Percentiles rank a stretch among this genome's conserved stretches.
phyloP scores from a whole-genome alignment of 2,888 invertebrate genomes.

The Andrena praecox region DNA sequence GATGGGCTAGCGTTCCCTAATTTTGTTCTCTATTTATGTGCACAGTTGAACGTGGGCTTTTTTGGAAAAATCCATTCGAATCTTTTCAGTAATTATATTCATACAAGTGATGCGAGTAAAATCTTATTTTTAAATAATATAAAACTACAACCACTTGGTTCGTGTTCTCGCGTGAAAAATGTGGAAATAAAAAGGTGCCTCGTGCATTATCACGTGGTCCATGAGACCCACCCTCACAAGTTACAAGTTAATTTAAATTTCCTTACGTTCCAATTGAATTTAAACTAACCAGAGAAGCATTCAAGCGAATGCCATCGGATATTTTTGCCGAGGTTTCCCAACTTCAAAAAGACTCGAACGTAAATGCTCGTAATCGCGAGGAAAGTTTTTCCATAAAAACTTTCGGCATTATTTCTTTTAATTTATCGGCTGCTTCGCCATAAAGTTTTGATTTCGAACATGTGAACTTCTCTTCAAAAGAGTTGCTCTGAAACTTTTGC shows the following conservation, averaged over 20 bases:
- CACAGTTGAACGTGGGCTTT: too few relatives aligned
- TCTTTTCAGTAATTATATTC: too few relatives aligned
- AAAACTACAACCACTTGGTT: too few relatives aligned
- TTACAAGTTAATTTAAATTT: background rate
- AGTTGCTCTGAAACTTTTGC: background rate
- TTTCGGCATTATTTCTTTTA: slow-evolving; percentile 25
- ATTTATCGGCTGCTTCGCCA: background rate
- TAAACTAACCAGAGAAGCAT: background rate
- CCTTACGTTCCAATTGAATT: background rate
- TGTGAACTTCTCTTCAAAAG: background rate
- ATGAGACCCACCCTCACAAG: background rate
- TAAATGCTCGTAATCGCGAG: background rate
- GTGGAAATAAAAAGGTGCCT: too few relatives aligned
- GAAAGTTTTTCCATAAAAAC: slow-evolving; percentile 32
- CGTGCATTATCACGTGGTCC: background rate
- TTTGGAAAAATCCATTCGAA: too few relatives aligned
- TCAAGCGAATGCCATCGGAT: background rate
- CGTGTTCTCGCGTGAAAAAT: too few relatives aligned
- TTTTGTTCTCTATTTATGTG: too few relatives aligned
- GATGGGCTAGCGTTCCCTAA: too few relatives aligned
- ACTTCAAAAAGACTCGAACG: background rate
- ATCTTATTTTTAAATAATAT: too few relatives aligned
- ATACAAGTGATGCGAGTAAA: too few relatives aligned
- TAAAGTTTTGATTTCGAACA: slow-evolving; percentile 6
- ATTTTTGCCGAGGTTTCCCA: slow-evolving; percentile 7